These are phyloP conservation scores for Magallana angulata DNA, from an alignment of 1,140 invertebrate species.

Conservation along the genomic window DNA sequence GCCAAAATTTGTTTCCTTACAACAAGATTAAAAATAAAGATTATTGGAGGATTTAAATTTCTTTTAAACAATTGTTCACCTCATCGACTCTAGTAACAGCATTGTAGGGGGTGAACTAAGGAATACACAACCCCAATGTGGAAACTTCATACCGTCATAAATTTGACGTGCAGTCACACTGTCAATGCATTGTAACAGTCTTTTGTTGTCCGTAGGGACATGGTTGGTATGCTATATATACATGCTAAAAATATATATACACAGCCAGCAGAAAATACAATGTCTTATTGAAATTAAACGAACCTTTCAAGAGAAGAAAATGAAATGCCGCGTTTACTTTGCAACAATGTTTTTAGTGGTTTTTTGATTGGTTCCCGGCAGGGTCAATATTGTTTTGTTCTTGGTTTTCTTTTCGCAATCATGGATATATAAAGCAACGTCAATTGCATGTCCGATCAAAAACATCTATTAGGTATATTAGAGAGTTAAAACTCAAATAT, in stretches of 20 bases:
- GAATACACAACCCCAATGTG: not conserved
- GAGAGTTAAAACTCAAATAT: too few species aligned
- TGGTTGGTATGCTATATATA: not conserved
- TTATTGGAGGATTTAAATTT: slow-evolving; percentile 26
- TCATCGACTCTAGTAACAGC: not conserved
- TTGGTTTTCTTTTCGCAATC: too few species aligned
- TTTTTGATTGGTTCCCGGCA: too few species aligned
- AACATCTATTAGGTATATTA: too few species aligned
- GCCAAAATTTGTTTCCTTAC: slow-evolving; percentile 25
- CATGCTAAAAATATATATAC: not conserved
- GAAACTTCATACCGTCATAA: not conserved
- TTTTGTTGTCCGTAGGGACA: not conserved
- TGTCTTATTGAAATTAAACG: too few species aligned
- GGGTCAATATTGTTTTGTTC: too few species aligned
- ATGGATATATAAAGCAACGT: too few species aligned
- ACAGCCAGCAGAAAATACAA: not conserved
- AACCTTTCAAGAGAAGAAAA: too few species aligned
- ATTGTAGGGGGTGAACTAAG: not conserved
- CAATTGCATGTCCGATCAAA: too few species aligned
- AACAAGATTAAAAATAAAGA: slow-evolving; percentile 25
- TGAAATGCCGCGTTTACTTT: too few species aligned
- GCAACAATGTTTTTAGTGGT: too few species aligned
- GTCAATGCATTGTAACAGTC: not conserved
- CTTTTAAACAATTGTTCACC: slow-evolving; percentile 24
- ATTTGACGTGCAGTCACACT: not conserved